These are phyloP conservation scores for Hypanus sabinus DNA, from an alignment of 2,113 vertebrate species.

Conservation along the genomic window DNA sequence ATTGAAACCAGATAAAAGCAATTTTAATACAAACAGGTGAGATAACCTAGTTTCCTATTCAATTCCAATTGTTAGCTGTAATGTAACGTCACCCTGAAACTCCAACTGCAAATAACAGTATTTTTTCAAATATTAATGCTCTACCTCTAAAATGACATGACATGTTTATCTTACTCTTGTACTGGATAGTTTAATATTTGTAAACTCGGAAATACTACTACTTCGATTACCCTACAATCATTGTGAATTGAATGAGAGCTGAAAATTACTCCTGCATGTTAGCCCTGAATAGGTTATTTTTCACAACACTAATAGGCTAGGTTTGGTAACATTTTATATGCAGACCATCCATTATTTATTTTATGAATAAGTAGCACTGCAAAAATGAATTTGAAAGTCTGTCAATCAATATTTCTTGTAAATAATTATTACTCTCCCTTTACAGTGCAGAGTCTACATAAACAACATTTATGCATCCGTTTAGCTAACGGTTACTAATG, in stretches of 20 bases:
- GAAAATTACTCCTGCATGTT: background rate
- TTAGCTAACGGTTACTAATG: constrained; percentile 21
- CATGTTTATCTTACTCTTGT: background rate
- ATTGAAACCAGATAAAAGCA: background rate
- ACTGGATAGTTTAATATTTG: background rate
- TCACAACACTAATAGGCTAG: background rate
- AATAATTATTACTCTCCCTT: constrained; percentile 16
- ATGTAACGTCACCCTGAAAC: constrained; percentile 39
- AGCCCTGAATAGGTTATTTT: background rate
- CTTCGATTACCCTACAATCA: background rate
- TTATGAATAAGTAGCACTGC: background rate
- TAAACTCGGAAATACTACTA: background rate
- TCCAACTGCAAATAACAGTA: constrained; percentile 48
- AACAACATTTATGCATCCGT: constrained; percentile 17
- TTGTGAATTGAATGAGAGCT: background rate
- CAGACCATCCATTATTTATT: background rate
- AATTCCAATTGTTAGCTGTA: constrained; percentile 36
- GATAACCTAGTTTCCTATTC: background rate
- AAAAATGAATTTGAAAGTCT: background rate
- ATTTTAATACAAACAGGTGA: background rate
- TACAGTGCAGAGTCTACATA: background rate
- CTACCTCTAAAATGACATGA: background rate
- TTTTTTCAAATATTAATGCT: constrained; percentile 42
- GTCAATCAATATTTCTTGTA: constrained; percentile 23
- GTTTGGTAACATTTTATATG: background rate